Conservation (phyloP, 2,888 invertebrate genomes). For the Cephus pulcher region DNA sequence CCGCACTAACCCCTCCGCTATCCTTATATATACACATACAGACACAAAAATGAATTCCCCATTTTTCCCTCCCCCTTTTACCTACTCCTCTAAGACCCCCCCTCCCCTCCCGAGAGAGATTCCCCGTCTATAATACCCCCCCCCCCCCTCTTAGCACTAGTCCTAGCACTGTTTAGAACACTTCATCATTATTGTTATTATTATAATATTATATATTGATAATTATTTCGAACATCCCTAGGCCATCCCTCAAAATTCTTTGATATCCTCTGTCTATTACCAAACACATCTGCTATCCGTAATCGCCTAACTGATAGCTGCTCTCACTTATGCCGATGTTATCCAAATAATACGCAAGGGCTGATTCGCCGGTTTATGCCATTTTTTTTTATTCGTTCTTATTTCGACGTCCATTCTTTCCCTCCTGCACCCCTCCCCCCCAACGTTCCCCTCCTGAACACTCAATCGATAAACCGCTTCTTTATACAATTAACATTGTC, state of each 20-base stretch:
- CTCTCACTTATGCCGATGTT: not conserved
- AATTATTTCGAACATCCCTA: constrained; percentile 55
- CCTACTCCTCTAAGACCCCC: constrained; percentile 24
- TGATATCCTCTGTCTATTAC: not conserved
- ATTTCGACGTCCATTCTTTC: not conserved
- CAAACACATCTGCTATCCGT: not conserved
- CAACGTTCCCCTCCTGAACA: not conserved
- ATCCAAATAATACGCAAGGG: constrained; percentile 38
- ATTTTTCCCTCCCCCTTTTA: constrained; percentile 17
- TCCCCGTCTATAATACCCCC: constrained; percentile 2
- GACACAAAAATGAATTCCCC: constrained; percentile 8
- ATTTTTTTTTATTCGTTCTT: not conserved
- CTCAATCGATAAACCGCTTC: constrained; percentile 25
- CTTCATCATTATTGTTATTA: constrained; percentile 65
- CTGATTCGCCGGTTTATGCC: constrained; percentile 34
- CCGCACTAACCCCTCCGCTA: constrained; percentile 65
- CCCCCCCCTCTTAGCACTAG: constrained; percentile 62
- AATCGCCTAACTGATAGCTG: not conserved
- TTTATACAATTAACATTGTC: constrained; percentile 25
- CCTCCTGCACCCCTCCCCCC: too few relatives aligned
- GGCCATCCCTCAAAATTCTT: constrained; percentile 15
- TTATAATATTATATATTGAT: constrained; percentile 59
- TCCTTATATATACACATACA: constrained; percentile 37
- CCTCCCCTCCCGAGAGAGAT: not conserved
- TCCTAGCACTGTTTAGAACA: constrained; percentile 67